Evolutionary conservation across 2,113 vertebrate species (phyloP), one percentile per base, ranked within the genome.

Genomic region (Pelmatolapia mariae): DNA sequence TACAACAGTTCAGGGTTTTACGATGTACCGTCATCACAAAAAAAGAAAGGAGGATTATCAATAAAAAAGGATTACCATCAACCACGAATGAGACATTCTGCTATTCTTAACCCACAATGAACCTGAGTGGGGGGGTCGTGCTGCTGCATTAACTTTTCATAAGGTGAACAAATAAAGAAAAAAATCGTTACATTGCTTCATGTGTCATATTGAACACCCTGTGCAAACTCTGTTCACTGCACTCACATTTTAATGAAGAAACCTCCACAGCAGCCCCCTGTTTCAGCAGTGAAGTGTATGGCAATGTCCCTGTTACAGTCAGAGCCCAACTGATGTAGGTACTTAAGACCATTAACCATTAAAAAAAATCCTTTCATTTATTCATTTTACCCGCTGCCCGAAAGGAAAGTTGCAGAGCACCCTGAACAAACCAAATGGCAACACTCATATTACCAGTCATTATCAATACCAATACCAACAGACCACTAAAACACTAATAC

Each of bases 81-180:
- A 8, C 22, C 56, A 81, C 53, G 13, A 68, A 26, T 38, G 38
- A 24, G 18, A 38, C 73, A 85, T 24, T 66, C 76, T 73, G 71
- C 24, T 50, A 26, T 66, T 52, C 71, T 84, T 36, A 16, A 59
- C 13, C 36, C 18, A 76, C 45, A 66, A 3, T 40, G 45, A 33
- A 47, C 50, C 13, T 38, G 4, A 53, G 15, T 45, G 73, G 50
- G 50, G 50, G 52, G 33, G 56, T 16, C 15, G 15, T n/a, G 88
- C 79, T 26, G 6, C 53, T 7, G 24, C 81, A 83, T 91, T 92
- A 85, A 90, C 47, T 73, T 89, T 93, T 91, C 80, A 89, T 86
- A 38, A 89, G 71, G 68, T 16, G 63, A 63, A 45, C 50, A 57
- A 59, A 86, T 29, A 54, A 71, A 83, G 43, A 11, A 53, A 68